A percentile compares a stretch with the other conserved stretches of the same genome.
Conservation (phyloP, 2,113 vertebrate species). For the Callaeas wilsoni region DNA sequence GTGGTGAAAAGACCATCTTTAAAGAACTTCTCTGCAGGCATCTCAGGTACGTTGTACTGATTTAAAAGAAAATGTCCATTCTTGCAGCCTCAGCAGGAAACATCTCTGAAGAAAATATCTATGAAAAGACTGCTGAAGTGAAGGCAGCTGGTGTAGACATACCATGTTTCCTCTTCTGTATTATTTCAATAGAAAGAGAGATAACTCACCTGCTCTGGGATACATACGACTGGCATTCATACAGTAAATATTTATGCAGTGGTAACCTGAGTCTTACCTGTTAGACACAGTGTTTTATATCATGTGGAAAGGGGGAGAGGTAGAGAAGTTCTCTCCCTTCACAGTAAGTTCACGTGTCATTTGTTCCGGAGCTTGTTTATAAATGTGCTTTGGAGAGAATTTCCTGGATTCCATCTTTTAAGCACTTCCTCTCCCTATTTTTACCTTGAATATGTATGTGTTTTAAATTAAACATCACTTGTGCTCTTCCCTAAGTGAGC, state of each 20-base stretch:
- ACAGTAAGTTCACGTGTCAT: not conserved
- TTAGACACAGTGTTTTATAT: slow-evolving; percentile 15
- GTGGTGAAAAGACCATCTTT: slow-evolving; percentile 96
- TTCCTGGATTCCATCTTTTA: slow-evolving; percentile 13
- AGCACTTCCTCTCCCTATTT: not conserved
- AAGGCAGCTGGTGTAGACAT: not conserved
- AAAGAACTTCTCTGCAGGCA: slow-evolving; percentile 94
- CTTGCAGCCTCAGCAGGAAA: not conserved
- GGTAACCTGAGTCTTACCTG: slow-evolving; percentile 26
- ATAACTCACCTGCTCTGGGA: not conserved
- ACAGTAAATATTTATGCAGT: not conserved
- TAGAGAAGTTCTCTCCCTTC: not conserved
- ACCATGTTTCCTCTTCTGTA: not conserved
- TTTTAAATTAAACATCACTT: not conserved
- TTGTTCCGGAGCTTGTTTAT: slow-evolving; percentile 50
- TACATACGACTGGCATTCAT: not conserved
- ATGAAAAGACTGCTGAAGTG: not conserved
- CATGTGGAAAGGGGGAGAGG: not conserved
- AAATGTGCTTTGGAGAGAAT: not conserved
- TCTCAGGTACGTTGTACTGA: slow-evolving; percentile 76
- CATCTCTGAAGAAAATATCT: not conserved
- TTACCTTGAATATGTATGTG: not conserved
- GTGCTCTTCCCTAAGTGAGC: not conserved
- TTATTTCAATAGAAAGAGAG: not conserved
- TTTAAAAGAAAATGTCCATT: not conserved